A percentile compares a stretch with the other conserved stretches of the same genome.
These are phyloP conservation scores for Acipenser ruthenus DNA, from an alignment of 2,797 vertebrate species.

Conservation along the genomic window DNA sequence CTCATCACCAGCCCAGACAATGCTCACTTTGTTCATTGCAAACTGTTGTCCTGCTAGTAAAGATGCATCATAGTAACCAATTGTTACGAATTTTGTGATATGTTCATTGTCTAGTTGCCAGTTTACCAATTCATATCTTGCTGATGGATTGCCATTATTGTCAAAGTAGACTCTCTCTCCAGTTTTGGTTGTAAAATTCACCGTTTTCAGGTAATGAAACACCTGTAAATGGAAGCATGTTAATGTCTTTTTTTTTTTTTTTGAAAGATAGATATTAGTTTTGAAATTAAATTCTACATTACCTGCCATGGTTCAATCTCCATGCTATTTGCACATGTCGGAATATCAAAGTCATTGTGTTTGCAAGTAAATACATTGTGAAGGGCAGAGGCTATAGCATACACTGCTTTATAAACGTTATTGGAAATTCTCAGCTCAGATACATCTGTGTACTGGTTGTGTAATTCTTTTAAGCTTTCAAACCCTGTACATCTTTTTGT, in stretches of 20 bases:
- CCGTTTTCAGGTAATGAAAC: conserved; percentile 44
- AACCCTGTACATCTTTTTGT: not conserved
- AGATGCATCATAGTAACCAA: conserved; percentile 56
- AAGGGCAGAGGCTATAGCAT: conserved; percentile 53
- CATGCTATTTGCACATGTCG: conserved; percentile 36
- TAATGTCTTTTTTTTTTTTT: not conserved
- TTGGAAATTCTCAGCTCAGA: conserved; percentile 39
- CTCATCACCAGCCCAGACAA: conserved; percentile 45
- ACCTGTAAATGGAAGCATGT: conserved; percentile 32
- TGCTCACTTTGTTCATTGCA: conserved; percentile 42
- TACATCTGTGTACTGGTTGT: too few species aligned
- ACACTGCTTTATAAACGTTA: conserved; percentile 59
- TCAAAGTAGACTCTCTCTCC: conserved; percentile 57
- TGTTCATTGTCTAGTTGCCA: conserved; percentile 47
- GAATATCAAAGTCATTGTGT: conserved; percentile 1
- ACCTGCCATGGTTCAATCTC: conserved; percentile 48
- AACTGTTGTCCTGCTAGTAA: conserved; percentile 46
- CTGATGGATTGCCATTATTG: conserved; percentile 46
- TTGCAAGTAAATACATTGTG: conserved; percentile 45
- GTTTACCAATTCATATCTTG: conserved; percentile 58
- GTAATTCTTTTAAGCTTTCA: not conserved
- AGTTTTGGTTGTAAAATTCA: conserved; percentile 50
- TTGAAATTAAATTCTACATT: conserved; percentile 3
- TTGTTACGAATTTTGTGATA: conserved; percentile 46
- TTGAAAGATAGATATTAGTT: not conserved